Evolutionary conservation across 2,888 invertebrate species (phyloP).

Genomic region (Branchinecta sandiegonensis): DNA sequence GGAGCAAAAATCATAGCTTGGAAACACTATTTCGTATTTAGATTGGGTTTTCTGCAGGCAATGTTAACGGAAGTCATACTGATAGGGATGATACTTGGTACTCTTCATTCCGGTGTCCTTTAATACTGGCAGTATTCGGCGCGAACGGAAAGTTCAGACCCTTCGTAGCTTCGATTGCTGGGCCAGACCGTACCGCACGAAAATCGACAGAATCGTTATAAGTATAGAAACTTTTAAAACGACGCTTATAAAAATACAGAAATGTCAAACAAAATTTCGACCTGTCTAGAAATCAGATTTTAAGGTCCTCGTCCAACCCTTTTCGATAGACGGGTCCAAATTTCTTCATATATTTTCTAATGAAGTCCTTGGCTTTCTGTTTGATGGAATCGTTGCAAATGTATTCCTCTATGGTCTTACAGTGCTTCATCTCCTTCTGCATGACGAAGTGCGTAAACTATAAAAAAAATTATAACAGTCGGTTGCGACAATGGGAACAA

Average conservation of each 20-base stretch:
- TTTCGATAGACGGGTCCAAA: slow-evolving; percentile 65
- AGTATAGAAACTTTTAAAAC: background rate
- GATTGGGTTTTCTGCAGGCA: too few relatives aligned
- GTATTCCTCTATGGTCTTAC: slow-evolving; percentile 66
- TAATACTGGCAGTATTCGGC: too few relatives aligned
- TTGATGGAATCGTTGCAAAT: slow-evolving; percentile 81
- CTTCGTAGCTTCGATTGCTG: too few relatives aligned
- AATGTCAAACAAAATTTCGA: background rate
- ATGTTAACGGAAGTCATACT: too few relatives aligned
- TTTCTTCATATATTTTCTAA: slow-evolving; percentile 89
- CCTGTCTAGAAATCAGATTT: slow-evolving; percentile 11
- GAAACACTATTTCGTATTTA: too few relatives aligned
- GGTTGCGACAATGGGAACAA: background rate
- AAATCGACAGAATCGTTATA: too few relatives aligned
- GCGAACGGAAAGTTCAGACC: too few relatives aligned
- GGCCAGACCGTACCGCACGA: too few relatives aligned
- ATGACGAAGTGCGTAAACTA: slow-evolving; percentile 90
- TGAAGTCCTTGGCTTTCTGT: slow-evolving; percentile 85
- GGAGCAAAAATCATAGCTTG: too few relatives aligned
- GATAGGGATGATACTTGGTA: too few relatives aligned
- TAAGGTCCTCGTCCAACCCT: slow-evolving; percentile 23
- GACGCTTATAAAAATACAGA: slow-evolving; percentile 5
- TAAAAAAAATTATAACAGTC: slow-evolving; percentile 30
- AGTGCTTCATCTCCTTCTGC: slow-evolving; percentile 85
- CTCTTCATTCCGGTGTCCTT: too few relatives aligned